Conservation (phyloP, 2,888 invertebrate species). For the Salticus scenicus region DNA sequence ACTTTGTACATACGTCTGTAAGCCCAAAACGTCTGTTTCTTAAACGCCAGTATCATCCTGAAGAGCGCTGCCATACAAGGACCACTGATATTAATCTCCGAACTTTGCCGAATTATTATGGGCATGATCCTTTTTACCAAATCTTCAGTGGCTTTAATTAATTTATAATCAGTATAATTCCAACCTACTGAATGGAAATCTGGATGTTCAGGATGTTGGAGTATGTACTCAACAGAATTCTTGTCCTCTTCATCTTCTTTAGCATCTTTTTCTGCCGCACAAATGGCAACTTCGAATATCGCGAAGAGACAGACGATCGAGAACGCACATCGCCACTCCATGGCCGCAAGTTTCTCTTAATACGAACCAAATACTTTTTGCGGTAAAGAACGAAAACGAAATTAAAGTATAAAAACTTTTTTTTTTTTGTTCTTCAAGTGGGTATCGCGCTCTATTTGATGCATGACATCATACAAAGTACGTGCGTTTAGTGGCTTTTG, state of each 20-base stretch:
- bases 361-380: not conserved
- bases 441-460: slow-evolving; percentile 48
- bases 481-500: slow-evolving; percentile 21
- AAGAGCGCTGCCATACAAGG: slow-evolving; percentile 60
- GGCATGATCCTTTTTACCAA: slow-evolving; percentile 56
- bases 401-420: too few relatives aligned
- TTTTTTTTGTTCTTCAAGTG: slow-evolving; percentile 24
- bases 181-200: slow-evolving; percentile 15
- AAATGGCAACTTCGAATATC: not conserved
- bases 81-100: slow-evolving; percentile 36
- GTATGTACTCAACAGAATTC: slow-evolving; percentile 37
- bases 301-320: not conserved
- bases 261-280: not conserved
- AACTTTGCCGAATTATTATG: slow-evolving; percentile 38
- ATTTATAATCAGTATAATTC: slow-evolving; percentile 35
- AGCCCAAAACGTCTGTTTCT: slow-evolving; percentile 47
- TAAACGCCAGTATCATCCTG: slow-evolving; percentile 43
- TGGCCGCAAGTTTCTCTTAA: not conserved
- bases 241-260: not conserved
- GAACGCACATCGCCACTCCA: not conserved
- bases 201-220: slow-evolving; percentile 45
- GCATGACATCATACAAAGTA: not conserved
- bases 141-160: slow-evolving; percentile 15
- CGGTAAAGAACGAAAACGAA: not conserved
- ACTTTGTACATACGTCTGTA: slow-evolving; percentile 41